Evolutionary conservation across 2,797 vertebrate species (phyloP).

Genomic region (Tangara arthus): DNA sequence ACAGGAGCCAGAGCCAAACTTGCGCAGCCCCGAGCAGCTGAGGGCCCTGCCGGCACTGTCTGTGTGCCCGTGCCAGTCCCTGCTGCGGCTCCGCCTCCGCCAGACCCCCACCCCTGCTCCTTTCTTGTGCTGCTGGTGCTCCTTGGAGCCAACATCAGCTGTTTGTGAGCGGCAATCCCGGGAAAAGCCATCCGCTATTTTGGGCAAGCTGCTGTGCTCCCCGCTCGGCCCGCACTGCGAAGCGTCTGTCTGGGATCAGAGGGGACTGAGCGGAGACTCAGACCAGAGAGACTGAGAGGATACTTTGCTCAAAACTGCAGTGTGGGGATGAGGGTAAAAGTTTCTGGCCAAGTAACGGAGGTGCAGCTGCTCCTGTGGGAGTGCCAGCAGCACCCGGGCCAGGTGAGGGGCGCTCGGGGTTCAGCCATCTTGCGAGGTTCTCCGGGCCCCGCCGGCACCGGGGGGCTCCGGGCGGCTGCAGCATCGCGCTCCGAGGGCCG

Average conservation of each 20-base stretch:
- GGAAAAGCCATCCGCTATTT: accelerated
- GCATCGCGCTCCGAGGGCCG: not conserved
- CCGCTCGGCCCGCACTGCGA: accelerated
- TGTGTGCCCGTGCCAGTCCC: accelerated
- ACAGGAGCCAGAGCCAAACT: not conserved
- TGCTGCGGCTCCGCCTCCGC: not conserved
- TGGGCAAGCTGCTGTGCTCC: accelerated
- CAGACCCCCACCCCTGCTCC: not conserved
- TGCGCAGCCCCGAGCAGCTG: accelerated
- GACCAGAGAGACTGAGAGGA: too few species aligned
- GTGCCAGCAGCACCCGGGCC: accelerated
- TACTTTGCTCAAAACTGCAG: not conserved
- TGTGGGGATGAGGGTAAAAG: accelerated
- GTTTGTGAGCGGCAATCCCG: accelerated
- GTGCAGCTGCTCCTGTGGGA: not conserved
- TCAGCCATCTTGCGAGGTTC: not conserved
- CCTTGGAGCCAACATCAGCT: not conserved
- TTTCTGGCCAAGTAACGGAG: not conserved
- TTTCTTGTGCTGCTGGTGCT: not conserved
- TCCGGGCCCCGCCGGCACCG: not conserved
- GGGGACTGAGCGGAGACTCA: not conserved
- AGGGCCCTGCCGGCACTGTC: not conserved
- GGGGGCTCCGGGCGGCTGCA: not conserved
- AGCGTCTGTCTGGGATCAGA: not conserved
- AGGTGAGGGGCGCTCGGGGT: not conserved